Percentiles rank a stretch among this genome's conserved stretches.
Conservation (phyloP, 2,113 vertebrate species). For the Cryptotis parvus region DNA sequence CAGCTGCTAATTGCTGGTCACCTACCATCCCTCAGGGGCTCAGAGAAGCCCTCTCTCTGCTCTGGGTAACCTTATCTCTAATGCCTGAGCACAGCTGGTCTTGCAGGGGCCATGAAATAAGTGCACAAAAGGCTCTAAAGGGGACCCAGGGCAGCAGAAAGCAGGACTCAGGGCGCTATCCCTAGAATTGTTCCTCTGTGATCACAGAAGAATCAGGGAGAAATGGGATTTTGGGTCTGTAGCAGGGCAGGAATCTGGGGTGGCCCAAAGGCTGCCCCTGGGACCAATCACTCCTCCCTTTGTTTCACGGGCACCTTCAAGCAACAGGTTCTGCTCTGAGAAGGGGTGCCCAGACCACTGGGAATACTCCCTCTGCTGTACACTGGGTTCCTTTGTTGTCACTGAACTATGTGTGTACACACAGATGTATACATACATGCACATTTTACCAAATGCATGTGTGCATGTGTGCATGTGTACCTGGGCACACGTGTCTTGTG, state of each 20-base stretch:
- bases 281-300: not conserved
- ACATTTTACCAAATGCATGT: too few relatives aligned
- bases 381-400: not conserved
- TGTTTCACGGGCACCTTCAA: not conserved
- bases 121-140: slow-evolving; percentile 60
- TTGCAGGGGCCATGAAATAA: slow-evolving; percentile 47
- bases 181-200: not conserved
- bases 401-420: not conserved
- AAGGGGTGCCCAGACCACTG: not conserved
- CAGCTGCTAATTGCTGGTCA: not conserved
- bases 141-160: slow-evolving; percentile 16
- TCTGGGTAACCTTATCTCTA: slow-evolving; percentile 41
- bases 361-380: not conserved
- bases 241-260: not conserved
- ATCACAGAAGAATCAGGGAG: slow-evolving; percentile 32
- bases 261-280: not conserved
- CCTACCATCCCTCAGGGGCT: not conserved
- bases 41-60: slow-evolving; percentile 33
- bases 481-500: too few relatives aligned
- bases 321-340: not conserved
- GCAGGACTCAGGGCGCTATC: slow-evolving; percentile 21
- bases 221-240: not conserved
- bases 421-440: not conserved
- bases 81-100: slow-evolving; percentile 45
- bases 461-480: too few relatives aligned